A percentile compares a stretch with the other conserved stretches of the same genome.
Evolutionary conservation across 2,113 vertebrate genomes (phyloP).

Genomic region (Parus major): DNA sequence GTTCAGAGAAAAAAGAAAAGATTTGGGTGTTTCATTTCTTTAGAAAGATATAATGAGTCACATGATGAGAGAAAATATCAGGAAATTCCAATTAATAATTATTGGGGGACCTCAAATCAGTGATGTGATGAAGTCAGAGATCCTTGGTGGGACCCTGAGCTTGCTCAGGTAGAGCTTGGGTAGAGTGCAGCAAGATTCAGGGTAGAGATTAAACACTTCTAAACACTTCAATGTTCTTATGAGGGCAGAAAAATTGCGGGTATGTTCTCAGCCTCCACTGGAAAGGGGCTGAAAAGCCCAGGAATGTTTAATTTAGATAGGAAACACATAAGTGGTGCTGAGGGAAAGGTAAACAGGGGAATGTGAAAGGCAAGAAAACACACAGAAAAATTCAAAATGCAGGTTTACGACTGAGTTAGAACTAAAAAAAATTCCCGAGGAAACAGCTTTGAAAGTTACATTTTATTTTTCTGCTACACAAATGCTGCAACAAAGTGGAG

Average conservation of each 20-base stretch:
- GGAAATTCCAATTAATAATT: background rate
- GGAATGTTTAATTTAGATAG: constrained; percentile 65
- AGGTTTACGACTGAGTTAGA: fast-evolving
- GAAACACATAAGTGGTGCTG: background rate
- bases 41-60: background rate
- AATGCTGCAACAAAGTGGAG: background rate
- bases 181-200: background rate
- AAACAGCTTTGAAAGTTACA: background rate
- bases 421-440: background rate
- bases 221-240: constrained; percentile 21
- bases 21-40: background rate
- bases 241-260: background rate
- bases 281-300: background rate
- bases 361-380: background rate
- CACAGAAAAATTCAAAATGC: background rate
- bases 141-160: background rate
- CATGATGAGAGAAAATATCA: fast-evolving
- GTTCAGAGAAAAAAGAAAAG: background rate
- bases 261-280: background rate
- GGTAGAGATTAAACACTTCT: background rate
- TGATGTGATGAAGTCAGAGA: background rate
- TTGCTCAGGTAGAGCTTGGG: background rate
- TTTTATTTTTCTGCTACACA: background rate
- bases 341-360: background rate
- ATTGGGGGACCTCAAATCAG: too few relatives aligned